Evolutionary conservation across 2,888 invertebrate species (phyloP).

Genomic region (Amiota mariae): DNA sequence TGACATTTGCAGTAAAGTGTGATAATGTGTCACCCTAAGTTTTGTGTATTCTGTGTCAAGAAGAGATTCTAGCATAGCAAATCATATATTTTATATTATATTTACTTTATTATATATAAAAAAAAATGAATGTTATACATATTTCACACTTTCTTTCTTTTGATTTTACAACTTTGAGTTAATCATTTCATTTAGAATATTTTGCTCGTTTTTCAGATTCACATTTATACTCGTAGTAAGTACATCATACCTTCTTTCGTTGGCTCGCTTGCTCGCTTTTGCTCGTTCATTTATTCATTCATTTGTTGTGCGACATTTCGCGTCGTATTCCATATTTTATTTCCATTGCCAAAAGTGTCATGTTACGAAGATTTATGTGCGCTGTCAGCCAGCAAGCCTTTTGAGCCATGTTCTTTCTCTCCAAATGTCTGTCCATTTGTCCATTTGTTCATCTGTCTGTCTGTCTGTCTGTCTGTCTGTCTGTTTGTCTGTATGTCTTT

Average conservation of each 20-base stretch:
- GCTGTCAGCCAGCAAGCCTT: slow-evolving; percentile 51
- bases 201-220: too few relatives aligned
- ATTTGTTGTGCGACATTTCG: slow-evolving; percentile 66
- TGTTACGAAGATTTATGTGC: slow-evolving; percentile 73
- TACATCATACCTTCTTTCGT: slow-evolving; percentile 50
- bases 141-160: slow-evolving; percentile 18
- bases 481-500: too few relatives aligned
- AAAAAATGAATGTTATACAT: neutral
- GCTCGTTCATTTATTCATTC: slow-evolving; percentile 42
- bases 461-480: slow-evolving; percentile 23
- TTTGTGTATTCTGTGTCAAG: slow-evolving; percentile 39
- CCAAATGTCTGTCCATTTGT: too few relatives aligned
- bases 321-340: slow-evolving; percentile 71
- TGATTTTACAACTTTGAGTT: slow-evolving; percentile 21
- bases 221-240: too few relatives aligned
- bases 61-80: slow-evolving; percentile 38
- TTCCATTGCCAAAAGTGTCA: slow-evolving; percentile 74
- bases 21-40: neutral
- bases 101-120: too few relatives aligned
- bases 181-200: slow-evolving; percentile 8
- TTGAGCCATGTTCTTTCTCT: slow-evolving; percentile 18
- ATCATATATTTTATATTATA: slow-evolving; percentile 62
- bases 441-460: too few relatives aligned
- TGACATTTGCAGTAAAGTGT: slow-evolving; percentile 62
- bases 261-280: slow-evolving; percentile 21